Evolutionary conservation across 2,888 invertebrate genomes (phyloP).

Genomic region (Stenchaetothrips biformis): DNA sequence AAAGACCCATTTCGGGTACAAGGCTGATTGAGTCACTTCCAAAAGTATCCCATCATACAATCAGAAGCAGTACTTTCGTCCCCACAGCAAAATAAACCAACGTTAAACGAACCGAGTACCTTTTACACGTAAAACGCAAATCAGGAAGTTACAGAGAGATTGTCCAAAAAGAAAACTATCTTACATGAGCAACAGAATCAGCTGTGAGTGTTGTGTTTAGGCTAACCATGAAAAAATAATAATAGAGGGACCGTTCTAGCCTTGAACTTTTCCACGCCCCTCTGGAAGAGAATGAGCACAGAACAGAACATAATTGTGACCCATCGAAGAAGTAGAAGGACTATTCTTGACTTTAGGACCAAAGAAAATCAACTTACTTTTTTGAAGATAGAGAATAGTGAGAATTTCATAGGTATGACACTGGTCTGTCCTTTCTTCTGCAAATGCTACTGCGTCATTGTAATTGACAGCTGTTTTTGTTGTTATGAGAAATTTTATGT

Average conservation of each 20-base stretch:
- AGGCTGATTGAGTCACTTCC: not conserved
- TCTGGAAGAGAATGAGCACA: not conserved
- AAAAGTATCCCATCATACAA: not conserved
- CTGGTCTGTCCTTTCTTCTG: conserved; percentile 20
- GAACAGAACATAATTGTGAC: not conserved
- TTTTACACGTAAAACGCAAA: not conserved
- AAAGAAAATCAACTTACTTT: not conserved
- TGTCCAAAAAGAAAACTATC: not conserved
- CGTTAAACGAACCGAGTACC: not conserved
- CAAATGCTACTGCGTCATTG: conserved; percentile 22
- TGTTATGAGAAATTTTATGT: conserved; percentile 4
- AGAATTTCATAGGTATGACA: conserved; percentile 8
- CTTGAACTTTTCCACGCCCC: conserved; percentile 8
- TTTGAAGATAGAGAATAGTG: not conserved
- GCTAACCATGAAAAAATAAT: conserved; percentile 16
- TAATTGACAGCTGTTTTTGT: conserved; percentile 17
- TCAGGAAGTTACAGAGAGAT: not conserved
- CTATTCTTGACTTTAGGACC: not conserved
- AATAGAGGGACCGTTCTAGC: not conserved
- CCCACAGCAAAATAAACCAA: not conserved
- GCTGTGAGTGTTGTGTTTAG: conserved; percentile 11
- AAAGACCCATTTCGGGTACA: not conserved
- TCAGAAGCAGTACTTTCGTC: not conserved
- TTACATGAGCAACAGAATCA: not conserved
- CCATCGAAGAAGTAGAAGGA: no score